These are phyloP conservation scores for Oreonectes daqikongensis DNA, from an alignment of 2,797 vertebrate species.

Conservation along the genomic window DNA sequence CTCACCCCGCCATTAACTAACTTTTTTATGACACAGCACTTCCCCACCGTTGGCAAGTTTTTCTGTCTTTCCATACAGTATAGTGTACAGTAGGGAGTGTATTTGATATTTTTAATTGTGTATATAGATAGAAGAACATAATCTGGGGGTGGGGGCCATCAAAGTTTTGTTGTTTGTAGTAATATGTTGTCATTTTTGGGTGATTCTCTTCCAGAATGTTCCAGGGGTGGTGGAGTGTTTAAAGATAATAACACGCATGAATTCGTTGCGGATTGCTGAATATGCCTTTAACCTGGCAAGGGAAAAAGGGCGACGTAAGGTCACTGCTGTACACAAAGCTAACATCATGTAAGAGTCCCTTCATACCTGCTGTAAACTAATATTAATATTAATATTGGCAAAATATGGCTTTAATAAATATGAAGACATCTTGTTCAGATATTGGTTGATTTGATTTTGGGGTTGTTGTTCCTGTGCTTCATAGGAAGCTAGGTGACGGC, in stretches of 20 bases:
- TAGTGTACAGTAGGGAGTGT: too few species aligned
- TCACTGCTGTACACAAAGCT: constrained; percentile 88
- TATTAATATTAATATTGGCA: background rate
- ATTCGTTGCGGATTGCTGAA: constrained; percentile 84
- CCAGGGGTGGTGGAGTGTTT: constrained; percentile 85
- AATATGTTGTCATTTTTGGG: too few species aligned
- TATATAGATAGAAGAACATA: too few species aligned
- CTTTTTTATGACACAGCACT: background rate
- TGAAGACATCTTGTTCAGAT: background rate
- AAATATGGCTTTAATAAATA: too few species aligned
- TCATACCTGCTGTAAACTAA: background rate
- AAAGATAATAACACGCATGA: constrained; percentile 86
- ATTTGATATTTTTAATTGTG: too few species aligned
- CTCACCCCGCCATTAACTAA: background rate
- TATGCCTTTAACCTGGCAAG: constrained; percentile 82
- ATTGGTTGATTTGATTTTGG: background rate
- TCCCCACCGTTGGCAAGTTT: too few species aligned
- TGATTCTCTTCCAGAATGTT: constrained; percentile 72
- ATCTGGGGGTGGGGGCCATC: too few species aligned
- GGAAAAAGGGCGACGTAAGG: constrained; percentile 76
- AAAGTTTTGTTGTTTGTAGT: too few species aligned
- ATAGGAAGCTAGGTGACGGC: constrained; percentile 85
- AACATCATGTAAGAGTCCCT: constrained; percentile 82
- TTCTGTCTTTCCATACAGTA: too few species aligned
- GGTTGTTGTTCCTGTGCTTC: constrained; percentile 10